Conservation (phyloP, 2,797 vertebrate species). For the Loriculus beryllinus region DNA sequence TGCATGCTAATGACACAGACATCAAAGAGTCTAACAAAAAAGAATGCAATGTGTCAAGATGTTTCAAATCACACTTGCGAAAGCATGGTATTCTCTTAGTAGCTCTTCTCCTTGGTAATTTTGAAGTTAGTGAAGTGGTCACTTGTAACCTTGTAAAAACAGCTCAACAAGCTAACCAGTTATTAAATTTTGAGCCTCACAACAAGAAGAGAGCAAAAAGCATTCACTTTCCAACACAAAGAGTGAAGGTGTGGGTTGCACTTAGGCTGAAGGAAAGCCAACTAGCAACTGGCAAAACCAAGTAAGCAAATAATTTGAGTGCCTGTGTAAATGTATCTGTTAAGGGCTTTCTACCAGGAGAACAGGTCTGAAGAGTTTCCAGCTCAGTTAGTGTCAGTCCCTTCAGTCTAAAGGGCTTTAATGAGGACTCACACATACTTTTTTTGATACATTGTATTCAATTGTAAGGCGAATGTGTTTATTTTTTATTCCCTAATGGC, state of each 20-base stretch:
- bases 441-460: background rate
- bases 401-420: background rate
- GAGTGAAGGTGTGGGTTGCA: background rate
- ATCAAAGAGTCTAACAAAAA: background rate
- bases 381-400: background rate
- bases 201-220: background rate
- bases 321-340: background rate
- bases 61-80: background rate
- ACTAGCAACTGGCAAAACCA: background rate
- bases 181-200: background rate
- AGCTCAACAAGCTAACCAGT: background rate
- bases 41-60: background rate
- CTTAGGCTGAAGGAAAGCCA: background rate
- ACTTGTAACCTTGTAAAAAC: background rate
- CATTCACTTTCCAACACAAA: background rate
- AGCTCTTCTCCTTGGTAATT: background rate
- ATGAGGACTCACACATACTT: background rate
- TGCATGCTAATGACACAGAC: background rate
- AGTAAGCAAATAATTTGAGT: background rate
- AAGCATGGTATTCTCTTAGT: background rate
- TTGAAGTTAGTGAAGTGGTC: background rate
- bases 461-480: background rate
- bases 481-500: background rate
- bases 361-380: background rate
- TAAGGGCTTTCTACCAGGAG: background rate